Conservation (phyloP, 2,113 vertebrate species). For the Erythrolamprus reginae region DNA sequence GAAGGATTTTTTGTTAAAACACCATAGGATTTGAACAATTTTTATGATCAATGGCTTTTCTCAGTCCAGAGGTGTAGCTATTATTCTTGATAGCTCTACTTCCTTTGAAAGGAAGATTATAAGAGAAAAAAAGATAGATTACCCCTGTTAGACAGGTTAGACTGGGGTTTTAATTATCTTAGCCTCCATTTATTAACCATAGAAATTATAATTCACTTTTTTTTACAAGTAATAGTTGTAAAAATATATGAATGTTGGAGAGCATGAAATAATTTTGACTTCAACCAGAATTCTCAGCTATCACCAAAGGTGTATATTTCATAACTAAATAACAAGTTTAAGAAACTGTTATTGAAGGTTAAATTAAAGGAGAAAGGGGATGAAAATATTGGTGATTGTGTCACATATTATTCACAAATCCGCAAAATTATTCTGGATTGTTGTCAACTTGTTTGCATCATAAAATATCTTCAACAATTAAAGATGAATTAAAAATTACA, state of each 20-base stretch:
- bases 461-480: not conserved
- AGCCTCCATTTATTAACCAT: not conserved
- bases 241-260: not conserved
- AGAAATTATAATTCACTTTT: not conserved
- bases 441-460: not conserved
- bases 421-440: not conserved
- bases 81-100: not conserved
- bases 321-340: not conserved
- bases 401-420: not conserved
- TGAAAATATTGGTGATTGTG: not conserved
- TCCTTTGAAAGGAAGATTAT: not conserved
- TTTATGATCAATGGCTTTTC: not conserved
- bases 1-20: not conserved
- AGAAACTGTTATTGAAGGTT: not conserved
- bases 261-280: not conserved
- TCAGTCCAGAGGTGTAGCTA: not conserved
- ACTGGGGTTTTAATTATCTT: not conserved
- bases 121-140: not conserved
- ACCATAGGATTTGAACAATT: not conserved
- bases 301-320: not conserved
- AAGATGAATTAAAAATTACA: not conserved
- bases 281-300: not conserved
- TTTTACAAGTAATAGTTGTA: not conserved
- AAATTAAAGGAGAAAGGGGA: not conserved
- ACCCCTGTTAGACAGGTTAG: not conserved